Conservation (phyloP, 30 jellyfish, hydroid and myxozoan species). For the Haliclystus octoradiatus region DNA sequence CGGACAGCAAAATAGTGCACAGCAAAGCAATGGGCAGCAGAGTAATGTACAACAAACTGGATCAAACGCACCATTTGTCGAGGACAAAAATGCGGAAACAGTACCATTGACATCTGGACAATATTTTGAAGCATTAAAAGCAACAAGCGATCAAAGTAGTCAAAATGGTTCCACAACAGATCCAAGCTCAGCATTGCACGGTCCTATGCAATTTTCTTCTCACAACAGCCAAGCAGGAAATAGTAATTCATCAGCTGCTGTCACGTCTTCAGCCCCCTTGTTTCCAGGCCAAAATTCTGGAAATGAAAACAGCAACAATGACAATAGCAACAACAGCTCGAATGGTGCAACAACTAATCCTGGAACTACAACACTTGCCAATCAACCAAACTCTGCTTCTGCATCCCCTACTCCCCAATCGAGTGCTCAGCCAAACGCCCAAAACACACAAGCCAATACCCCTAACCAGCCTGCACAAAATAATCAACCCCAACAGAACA, state of each 20-base stretch:
- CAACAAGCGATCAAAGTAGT: neutral
- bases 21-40: neutral
- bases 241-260: neutral
- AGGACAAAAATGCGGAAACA: neutral
- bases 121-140: neutral
- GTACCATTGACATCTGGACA: neutral
- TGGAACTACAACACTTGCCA: neutral
- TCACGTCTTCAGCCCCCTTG: neutral
- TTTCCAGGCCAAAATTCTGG: neutral
- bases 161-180: neutral
- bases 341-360: neutral
- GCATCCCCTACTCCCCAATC: conserved; percentile 24
- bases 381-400: neutral
- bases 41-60: no score
- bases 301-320: neutral
- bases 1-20: no score
- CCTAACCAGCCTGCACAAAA: neutral
- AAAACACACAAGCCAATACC: neutral
- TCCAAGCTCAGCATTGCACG: neutral
- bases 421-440: neutral
- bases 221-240: neutral
- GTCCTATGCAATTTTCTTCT: neutral
- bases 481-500: neutral
- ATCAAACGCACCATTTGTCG: neutral
- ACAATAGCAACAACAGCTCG: neutral